Base-by-base conservation (phyloP, 64 coral and sea anemone genomes). In the Montipora capricornis region DNA sequence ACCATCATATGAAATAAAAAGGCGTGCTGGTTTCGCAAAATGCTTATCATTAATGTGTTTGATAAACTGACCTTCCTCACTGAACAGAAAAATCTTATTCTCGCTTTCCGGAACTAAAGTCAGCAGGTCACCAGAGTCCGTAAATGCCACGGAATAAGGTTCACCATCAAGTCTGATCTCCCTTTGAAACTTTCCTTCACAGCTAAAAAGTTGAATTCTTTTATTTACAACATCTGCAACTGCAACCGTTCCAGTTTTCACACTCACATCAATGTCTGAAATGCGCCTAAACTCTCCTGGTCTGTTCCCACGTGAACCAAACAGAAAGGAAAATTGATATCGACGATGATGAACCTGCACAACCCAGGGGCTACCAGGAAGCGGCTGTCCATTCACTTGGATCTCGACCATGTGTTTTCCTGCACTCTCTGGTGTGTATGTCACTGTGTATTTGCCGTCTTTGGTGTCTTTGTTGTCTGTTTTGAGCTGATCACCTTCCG, bases 191-290 rank as follows among this genome's bases (percentile, higher is more conserved):
- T 37, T 37, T 37, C 87, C 68, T 12, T 58, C 50, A 60, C 20
- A 44, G 64, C 57, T 24, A 58, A 89, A 89, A 12, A 79, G 26
- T 71, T 89, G 73, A 0, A 89, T 49, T 76, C 87, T 48, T n/a
- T 74, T n/a, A 17, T 77, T 78, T 6, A 61, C 60, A n/a, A 47
- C 14, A 16, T 89, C 87, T 26, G 73, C 53, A 22, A 77, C 48
- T 4, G 74, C 87, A 44, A 89, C 78, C 17, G 60, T 76, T 59
- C 87, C 55, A 66, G 19, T 61, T 44, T 45, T 48, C 6, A 78
- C 52, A 89, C 73, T 79, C 57, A 81, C 48, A 9, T 12, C 79
- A 53, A 89, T 61, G n/a, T 49, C 51, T 11, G 16, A 17, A 4
- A 74, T 51, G 5, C 16, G 60, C 1, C 62, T 48, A 6, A 88